Evolutionary conservation across 2,797 vertebrate species (phyloP).

Genomic region (Vireo griseus): DNA sequence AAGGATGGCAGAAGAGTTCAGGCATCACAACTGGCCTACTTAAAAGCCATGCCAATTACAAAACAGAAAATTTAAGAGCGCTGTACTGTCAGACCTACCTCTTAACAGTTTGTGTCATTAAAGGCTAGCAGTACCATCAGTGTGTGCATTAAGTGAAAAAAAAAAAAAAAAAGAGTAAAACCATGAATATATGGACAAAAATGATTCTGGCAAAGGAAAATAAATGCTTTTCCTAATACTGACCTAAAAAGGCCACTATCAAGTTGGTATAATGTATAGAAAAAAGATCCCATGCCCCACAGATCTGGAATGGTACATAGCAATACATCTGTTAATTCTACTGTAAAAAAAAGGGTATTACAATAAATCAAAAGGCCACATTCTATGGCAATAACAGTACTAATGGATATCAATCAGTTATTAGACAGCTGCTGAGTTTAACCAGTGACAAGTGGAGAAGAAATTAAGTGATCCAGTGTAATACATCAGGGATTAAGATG

Average conservation of each 20-base stretch:
- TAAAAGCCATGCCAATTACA: not conserved
- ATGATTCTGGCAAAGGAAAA: not conserved
- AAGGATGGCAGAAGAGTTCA: not conserved
- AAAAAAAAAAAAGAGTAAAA: not conserved
- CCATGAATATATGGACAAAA: not conserved
- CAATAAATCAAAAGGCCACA: not conserved
- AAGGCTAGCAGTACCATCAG: not conserved
- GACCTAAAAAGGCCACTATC: not conserved
- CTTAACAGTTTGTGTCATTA: not conserved
- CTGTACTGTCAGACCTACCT: not conserved
- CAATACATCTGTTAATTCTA: not conserved
- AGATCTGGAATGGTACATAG: not conserved
- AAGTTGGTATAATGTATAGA: not conserved
- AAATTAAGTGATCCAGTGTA: not conserved
- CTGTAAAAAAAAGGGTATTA: not conserved
- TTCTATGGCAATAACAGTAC: not conserved
- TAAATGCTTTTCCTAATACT: not conserved
- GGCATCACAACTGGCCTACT: not conserved
- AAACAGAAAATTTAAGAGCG: not conserved
- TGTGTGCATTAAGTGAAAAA: rapidly evolving
- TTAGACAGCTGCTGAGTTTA: not conserved
- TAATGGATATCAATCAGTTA: not conserved
- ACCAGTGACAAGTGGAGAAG: not conserved
- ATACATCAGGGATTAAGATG: not conserved
- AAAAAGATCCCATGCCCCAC: not conserved